These are phyloP conservation scores for Sipha flava DNA, from an alignment of 1,140 invertebrate genomes.

Conservation along the genomic window DNA sequence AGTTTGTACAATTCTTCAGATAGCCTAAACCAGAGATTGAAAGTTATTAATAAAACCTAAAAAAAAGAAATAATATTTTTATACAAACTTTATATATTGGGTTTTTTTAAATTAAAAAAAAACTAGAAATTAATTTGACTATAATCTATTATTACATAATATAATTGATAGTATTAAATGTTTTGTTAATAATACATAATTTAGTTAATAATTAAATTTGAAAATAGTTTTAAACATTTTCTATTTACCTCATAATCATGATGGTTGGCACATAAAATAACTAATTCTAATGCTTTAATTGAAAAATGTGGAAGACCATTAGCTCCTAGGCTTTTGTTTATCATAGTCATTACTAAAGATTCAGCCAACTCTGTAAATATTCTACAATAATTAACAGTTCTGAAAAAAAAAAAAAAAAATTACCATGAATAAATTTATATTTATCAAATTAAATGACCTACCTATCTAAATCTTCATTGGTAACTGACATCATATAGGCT, in stretches of 20 bases:
- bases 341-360: constrained; percentile 76
- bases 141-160: background rate
- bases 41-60: constrained; percentile 91
- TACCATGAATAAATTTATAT: background rate
- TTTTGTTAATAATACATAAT: background rate
- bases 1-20: constrained; percentile 89
- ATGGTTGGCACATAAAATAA: constrained; percentile 87
- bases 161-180: background rate
- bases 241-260: constrained; percentile 85
- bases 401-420: constrained; percentile 42
- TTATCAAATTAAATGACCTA: background rate
- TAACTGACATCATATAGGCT: constrained; percentile 83
- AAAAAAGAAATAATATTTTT: constrained; percentile 35
- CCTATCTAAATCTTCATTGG: constrained; percentile 66
- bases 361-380: constrained; percentile 93
- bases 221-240: background rate
- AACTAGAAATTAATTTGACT: background rate
- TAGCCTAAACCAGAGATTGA: constrained; percentile 92
- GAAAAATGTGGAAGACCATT: constrained; percentile 60
- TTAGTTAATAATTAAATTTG: background rate
- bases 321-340: constrained; percentile 47
- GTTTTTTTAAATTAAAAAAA: no score
- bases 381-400: constrained; percentile 83
- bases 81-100: background rate
- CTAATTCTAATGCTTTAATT: constrained; percentile 76